Evolutionary conservation across 1,140 invertebrate species (phyloP).

Genomic region (Pachyrhynchus sulphureomaculatus): DNA sequence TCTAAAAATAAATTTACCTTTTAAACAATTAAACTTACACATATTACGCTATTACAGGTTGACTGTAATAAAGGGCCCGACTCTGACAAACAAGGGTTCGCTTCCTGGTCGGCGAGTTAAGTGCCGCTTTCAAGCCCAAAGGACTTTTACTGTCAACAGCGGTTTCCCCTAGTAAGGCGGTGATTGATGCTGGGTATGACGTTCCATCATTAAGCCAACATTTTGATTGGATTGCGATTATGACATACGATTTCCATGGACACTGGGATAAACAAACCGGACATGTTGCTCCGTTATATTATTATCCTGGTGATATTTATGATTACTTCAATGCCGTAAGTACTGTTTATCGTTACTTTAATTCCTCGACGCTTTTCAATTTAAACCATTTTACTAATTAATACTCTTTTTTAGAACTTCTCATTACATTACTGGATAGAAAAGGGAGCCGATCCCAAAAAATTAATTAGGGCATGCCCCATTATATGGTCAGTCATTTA

Average conservation of each 20-base stretch:
- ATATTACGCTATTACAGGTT: slow-evolving; percentile 16
- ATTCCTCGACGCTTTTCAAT: no score
- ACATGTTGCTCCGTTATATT: slow-evolving; percentile 80
- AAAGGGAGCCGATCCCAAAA: slow-evolving; percentile 69
- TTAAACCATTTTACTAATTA: no score
- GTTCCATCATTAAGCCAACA: slow-evolving; percentile 68
- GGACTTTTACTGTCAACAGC: slow-evolving; percentile 76
- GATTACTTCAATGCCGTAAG: slow-evolving; percentile 74
- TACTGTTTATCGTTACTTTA: slow-evolving; percentile 9
- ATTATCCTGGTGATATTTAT: slow-evolving; percentile 69
- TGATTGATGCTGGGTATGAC: slow-evolving; percentile 79
- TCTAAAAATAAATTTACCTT: no score
- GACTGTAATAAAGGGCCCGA: slow-evolving; percentile 34
- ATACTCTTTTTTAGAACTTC: slow-evolving; percentile 68
- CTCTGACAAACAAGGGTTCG: slow-evolving; percentile 63
- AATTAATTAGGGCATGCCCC: slow-evolving; percentile 76
- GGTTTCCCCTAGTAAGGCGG: slow-evolving; percentile 80
- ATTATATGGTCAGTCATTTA: slow-evolving; percentile 81
- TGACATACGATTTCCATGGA: slow-evolving; percentile 88
- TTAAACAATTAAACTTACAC: no score
- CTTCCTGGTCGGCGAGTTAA: slow-evolving; percentile 71
- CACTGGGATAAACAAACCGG: slow-evolving; percentile 89
- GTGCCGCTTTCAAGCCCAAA: slow-evolving; percentile 67
- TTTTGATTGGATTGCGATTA: slow-evolving; percentile 85
- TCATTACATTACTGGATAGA: slow-evolving; percentile 78